Conservation (phyloP, 2,113 vertebrate species). For the Mobula hypostoma region DNA sequence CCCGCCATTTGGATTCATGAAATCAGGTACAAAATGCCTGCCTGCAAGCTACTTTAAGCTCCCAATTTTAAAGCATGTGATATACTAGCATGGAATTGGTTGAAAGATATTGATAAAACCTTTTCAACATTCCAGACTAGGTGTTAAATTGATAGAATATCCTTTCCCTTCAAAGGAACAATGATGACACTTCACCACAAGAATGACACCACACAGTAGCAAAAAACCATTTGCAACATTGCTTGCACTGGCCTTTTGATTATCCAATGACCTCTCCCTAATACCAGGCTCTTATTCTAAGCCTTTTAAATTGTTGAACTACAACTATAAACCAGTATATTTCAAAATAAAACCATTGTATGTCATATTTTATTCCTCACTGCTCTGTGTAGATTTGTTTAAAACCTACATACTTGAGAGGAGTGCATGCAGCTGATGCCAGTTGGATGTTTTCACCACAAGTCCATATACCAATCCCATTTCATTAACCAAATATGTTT, state of each 20-base stretch:
- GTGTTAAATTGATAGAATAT: background rate
- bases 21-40: background rate
- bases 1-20: background rate
- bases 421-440: too few relatives aligned
- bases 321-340: background rate
- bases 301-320: background rate
- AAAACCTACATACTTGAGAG: background rate
- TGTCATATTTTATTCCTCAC: background rate
- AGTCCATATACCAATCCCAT: background rate
- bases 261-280: background rate
- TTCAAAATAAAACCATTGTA: background rate
- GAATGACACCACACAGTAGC: background rate
- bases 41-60: background rate
- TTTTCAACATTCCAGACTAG: background rate
- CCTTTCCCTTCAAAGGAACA: background rate
- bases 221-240: background rate
- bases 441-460: background rate
- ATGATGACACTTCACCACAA: too few relatives aligned
- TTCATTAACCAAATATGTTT: slow-evolving; percentile 11
- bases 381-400: background rate
- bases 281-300: background rate
- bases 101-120: background rate
- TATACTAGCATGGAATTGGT: background rate
- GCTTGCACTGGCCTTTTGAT: background rate
- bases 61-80: background rate